Evolutionary conservation across 2,113 vertebrate genomes (phyloP).

Genomic region (Archilochus colubris): DNA sequence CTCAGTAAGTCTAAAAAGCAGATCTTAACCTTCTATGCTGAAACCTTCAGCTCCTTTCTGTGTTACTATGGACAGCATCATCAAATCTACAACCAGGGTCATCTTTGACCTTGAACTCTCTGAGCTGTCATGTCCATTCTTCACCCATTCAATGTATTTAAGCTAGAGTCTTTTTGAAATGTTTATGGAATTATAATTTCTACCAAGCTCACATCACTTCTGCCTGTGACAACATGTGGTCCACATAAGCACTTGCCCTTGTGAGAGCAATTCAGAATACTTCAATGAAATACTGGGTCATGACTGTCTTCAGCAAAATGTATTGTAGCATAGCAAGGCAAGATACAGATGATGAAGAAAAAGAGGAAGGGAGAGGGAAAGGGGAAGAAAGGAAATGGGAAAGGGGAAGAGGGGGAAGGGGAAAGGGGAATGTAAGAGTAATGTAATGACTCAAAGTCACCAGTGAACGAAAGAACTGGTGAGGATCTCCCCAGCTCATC

Average conservation of each 20-base stretch:
- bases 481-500: neutral
- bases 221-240: neutral
- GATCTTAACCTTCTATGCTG: neutral
- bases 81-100: neutral
- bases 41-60: neutral
- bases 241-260: neutral
- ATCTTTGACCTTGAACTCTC: neutral
- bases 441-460: neutral
- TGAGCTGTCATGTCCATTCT: neutral
- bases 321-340: neutral
- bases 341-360: too few species aligned
- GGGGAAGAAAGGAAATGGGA: neutral
- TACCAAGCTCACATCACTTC: neutral
- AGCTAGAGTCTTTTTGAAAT: neutral
- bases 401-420: neutral
- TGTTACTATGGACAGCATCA: neutral
- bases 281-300: neutral
- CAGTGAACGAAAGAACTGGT: neutral
- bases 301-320: neutral
- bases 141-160: neutral
- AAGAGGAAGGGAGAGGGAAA: neutral
- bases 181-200: neutral
- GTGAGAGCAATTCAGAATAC: neutral
- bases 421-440: neutral
- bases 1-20: neutral